Conservation (phyloP, 1,140 invertebrate species). For the Acromyrmex heyeri region DNA sequence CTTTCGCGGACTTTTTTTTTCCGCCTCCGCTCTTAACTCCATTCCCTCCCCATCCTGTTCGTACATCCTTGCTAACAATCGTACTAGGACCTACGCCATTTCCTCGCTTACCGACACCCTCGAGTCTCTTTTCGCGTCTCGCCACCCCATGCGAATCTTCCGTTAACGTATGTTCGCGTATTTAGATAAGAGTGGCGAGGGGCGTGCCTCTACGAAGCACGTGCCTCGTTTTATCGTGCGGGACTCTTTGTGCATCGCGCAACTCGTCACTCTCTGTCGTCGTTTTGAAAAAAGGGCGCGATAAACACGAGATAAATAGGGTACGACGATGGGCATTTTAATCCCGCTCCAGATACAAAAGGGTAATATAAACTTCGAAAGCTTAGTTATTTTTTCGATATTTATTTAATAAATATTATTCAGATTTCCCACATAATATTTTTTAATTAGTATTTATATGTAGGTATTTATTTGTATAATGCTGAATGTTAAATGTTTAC, state of each 20-base stretch:
- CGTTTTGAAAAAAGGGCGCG: conserved; percentile 41
- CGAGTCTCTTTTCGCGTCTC: conserved; percentile 43
- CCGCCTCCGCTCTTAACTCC: conserved; percentile 22
- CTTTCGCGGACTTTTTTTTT: conserved; percentile 27
- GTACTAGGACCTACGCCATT: conserved; percentile 44
- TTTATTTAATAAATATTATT: conserved; percentile 15
- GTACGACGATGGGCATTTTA: conserved; percentile 29
- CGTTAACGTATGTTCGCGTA: conserved; percentile 56
- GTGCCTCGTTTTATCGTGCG: conserved; percentile 47
- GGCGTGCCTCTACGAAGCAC: conserved; percentile 36
- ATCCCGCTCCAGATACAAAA: conserved; percentile 31
- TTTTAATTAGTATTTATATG: no score
- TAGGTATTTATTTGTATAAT: no score
- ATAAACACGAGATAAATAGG: conserved; percentile 54
- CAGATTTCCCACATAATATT: neutral
- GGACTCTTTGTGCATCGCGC: conserved; percentile 40
- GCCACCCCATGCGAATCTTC: conserved; percentile 23
- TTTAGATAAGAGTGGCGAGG: conserved; percentile 55
- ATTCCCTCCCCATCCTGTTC: neutral
- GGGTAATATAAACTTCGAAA: conserved; percentile 16
- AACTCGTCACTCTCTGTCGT: conserved; percentile 42
- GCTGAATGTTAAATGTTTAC: neutral
- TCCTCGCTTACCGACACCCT: conserved; percentile 39
- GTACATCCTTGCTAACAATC: conserved; percentile 60
- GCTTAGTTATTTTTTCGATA: conserved; percentile 4